phyloP scores from a whole-genome alignment of 2,888 invertebrate genomes.

The Gasteruption jaculator region DNA sequence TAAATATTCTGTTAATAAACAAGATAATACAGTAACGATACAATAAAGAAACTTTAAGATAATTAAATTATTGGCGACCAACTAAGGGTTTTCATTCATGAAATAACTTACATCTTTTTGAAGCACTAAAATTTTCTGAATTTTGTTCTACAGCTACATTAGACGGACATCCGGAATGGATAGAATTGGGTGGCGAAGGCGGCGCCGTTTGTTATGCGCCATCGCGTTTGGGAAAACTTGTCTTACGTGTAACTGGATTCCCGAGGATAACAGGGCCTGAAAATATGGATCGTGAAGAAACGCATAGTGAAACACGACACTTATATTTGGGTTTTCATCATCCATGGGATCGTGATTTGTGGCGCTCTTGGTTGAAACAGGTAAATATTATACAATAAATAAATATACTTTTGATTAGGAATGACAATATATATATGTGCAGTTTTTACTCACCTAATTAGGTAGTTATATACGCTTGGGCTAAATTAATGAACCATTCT shows the following conservation, averaged over 20 bases:
- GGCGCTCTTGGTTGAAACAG: slow-evolving; percentile 64
- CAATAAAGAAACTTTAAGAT: too few species aligned
- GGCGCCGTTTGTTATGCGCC: slow-evolving; percentile 47
- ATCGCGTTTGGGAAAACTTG: slow-evolving; percentile 49
- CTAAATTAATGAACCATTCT: too few species aligned
- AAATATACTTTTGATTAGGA: too few species aligned
- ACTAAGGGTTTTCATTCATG: background rate
- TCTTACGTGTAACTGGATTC: slow-evolving; percentile 51
- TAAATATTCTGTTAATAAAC: too few species aligned
- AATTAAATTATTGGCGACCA: too few species aligned
- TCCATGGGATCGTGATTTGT: slow-evolving; percentile 64
- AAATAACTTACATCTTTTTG: slow-evolving; percentile 1
- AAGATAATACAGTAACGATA: too few species aligned
- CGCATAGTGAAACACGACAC: slow-evolving; percentile 51
- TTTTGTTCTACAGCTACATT: background rate
- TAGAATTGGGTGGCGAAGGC: slow-evolving; percentile 42
- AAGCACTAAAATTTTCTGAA: background rate
- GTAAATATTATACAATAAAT: too few species aligned
- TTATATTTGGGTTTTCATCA: slow-evolving; percentile 64
- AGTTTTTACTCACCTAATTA: too few species aligned
- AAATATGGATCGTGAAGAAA: slow-evolving; percentile 20
- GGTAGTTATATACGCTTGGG: too few species aligned
- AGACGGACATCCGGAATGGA: slow-evolving; percentile 41
- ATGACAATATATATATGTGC: too few species aligned
- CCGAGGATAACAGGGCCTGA: slow-evolving; percentile 39